Evolutionary conservation across 2,797 vertebrate species (phyloP).

Genomic region (Xenentodon cancila): DNA sequence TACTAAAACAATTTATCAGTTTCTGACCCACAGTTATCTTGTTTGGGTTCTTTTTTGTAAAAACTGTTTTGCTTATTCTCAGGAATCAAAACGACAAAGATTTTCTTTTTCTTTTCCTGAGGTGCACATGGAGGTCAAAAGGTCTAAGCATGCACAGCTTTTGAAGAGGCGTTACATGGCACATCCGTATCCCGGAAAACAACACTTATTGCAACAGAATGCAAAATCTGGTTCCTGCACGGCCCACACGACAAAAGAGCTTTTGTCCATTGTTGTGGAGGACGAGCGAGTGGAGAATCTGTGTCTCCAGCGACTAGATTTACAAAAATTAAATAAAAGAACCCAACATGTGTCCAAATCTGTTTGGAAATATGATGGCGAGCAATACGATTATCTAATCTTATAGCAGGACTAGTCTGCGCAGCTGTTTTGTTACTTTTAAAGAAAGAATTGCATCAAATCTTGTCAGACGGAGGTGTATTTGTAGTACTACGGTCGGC

Average conservation of each 20-base stretch:
- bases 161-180: neutral
- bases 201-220: slow-evolving; percentile 6
- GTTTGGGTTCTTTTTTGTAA: too few species aligned
- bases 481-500: neutral
- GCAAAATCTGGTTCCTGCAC: neutral
- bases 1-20: too few species aligned
- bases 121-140: neutral
- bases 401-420: too few species aligned
- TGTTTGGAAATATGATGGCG: neutral
- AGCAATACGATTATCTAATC: too few species aligned
- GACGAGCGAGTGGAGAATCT: neutral
- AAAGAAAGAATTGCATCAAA: too few species aligned
- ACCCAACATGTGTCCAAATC: neutral
- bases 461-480: too few species aligned
- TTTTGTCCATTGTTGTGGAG: neutral
- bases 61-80: too few species aligned
- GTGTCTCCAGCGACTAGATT: neutral
- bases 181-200: slow-evolving; percentile 21
- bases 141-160: neutral
- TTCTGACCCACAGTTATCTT: too few species aligned
- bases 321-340: neutral
- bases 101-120: too few species aligned
- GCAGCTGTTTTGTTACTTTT: too few species aligned
- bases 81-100: too few species aligned
- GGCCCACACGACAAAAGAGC: neutral